Conservation (phyloP, 2,797 vertebrate species). For the Betta splendens region DNA sequence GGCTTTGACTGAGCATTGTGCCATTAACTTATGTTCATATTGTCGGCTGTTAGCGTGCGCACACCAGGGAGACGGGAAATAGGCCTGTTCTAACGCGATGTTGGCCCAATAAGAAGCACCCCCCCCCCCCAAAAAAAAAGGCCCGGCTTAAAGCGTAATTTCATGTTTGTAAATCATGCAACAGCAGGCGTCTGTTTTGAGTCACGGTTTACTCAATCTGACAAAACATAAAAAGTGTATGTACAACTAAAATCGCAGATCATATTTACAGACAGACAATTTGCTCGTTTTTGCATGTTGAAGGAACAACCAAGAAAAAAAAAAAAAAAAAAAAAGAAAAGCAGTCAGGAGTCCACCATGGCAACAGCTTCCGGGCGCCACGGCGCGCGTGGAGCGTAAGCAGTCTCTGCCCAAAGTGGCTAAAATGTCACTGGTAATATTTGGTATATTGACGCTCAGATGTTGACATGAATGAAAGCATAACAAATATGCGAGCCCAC, state of each 20-base stretch:
- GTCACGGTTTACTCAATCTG: conserved; percentile 98
- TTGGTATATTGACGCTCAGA: conserved; percentile 80
- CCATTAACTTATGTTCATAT: conserved; percentile 48
- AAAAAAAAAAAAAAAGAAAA: conserved; percentile 31
- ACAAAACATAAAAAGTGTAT: conserved; percentile 99
- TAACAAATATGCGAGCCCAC: conserved; percentile 72
- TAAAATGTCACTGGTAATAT: conserved; percentile 76
- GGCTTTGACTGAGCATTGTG: conserved; percentile 50
- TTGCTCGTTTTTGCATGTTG: conserved; percentile 83
- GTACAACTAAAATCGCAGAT: conserved; percentile 97
- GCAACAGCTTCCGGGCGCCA: conserved; percentile 53
- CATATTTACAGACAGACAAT: conserved; percentile 98
- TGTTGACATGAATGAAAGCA: conserved; percentile 77
- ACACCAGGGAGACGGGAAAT: conserved; percentile 47
- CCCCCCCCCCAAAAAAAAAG: conserved; percentile 29
- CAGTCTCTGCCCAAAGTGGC: conserved; percentile 65
- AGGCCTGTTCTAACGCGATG: conserved; percentile 50
- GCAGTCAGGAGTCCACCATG: conserved; percentile 67
- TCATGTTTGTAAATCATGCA: conserved; percentile 71
- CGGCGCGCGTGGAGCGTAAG: conserved; percentile 47
- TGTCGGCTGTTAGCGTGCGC: conserved; percentile 36
- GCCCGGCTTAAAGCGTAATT: conserved; percentile 25
- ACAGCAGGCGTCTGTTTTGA: conserved; percentile 78
- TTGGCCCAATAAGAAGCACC: conserved; percentile 68
- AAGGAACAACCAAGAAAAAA: conserved; percentile 68